Conservation (phyloP, 1,140 invertebrate species). For the Coelopa frigida region DNA sequence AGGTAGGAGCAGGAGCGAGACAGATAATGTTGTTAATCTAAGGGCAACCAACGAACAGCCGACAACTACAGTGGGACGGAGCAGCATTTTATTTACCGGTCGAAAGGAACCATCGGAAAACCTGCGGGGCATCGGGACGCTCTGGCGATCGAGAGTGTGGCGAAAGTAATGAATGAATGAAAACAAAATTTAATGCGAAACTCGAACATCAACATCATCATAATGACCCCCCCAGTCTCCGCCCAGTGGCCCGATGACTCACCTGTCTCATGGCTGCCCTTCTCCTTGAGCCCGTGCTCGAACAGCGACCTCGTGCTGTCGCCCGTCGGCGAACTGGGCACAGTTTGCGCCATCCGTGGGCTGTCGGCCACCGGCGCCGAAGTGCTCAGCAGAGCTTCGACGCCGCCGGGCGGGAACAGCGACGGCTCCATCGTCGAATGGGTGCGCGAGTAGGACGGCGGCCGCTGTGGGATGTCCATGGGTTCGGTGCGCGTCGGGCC, state of each 20-base stretch:
- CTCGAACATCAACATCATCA: not conserved
- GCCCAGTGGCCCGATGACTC: constrained; percentile 12
- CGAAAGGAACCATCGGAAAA: constrained; percentile 42
- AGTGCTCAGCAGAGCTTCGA: constrained; percentile 30
- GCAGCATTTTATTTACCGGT: constrained; percentile 33
- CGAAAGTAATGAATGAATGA: constrained; percentile 3
- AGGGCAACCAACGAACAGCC: not conserved
- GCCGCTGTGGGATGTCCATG: constrained; percentile 43
- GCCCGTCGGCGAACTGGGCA: constrained; percentile 28
- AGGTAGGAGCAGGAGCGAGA: too few species aligned
- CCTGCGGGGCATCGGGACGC: constrained; percentile 34
- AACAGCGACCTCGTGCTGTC: constrained; percentile 38
- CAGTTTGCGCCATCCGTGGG: constrained; percentile 18
- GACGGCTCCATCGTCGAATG: constrained; percentile 29
- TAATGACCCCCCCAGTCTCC: not conserved
- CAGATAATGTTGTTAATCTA: too few species aligned
- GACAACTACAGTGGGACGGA: constrained; percentile 5
- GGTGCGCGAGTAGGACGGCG: constrained; percentile 25
- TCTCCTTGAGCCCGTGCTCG: constrained; percentile 18
- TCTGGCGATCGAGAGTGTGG: constrained; percentile 13
- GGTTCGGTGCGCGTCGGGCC: constrained; percentile 43
- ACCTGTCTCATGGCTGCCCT: constrained; percentile 35
- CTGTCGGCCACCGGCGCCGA: constrained; percentile 30
- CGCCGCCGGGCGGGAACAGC: constrained; percentile 33
- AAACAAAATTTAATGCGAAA: constrained; percentile 4